Evolutionary conservation across 2,888 invertebrate species (phyloP).

Genomic region (Trichopoda pennipes): DNA sequence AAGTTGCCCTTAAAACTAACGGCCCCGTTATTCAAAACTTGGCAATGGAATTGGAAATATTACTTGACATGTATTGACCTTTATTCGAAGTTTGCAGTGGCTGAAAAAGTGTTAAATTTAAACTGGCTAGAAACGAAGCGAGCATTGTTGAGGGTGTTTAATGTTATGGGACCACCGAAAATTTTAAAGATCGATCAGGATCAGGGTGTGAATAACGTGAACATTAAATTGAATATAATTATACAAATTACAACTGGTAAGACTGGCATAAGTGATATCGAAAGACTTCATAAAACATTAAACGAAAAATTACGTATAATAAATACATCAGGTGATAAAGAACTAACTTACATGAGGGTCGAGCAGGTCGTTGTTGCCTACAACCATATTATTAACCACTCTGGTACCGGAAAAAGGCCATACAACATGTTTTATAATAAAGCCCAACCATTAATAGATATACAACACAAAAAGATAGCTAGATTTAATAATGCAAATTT

Average conservation of each 20-base stretch:
- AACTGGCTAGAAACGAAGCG: constrained; percentile 56
- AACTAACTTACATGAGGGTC: constrained; percentile 25
- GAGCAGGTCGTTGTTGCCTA: constrained; percentile 44
- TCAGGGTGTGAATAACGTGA: constrained; percentile 55
- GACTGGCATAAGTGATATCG: constrained; percentile 58
- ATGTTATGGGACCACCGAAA: constrained; percentile 8
- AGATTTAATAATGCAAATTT: constrained; percentile 48
- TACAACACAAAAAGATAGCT: constrained; percentile 27
- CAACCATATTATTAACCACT: constrained; percentile 40
- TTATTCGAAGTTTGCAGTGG: too few relatives aligned
- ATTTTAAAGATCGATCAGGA: constrained; percentile 53
- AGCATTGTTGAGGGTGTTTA: constrained; percentile 21
- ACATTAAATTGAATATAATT: constrained; percentile 49
- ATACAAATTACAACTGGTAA: constrained; percentile 59
- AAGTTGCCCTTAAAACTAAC: constrained; percentile 64
- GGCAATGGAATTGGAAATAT: too few relatives aligned
- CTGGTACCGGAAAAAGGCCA: constrained; percentile 34
- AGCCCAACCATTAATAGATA: not conserved
- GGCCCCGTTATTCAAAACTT: constrained; percentile 19
- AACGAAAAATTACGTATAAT: too few relatives aligned
- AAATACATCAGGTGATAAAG: too few relatives aligned
- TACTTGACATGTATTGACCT: too few relatives aligned
- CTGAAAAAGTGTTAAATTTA: constrained; percentile 17
- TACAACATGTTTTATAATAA: constrained; percentile 50
- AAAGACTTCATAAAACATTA: too few relatives aligned